Evolutionary conservation across 2,888 invertebrate species (phyloP), one percentile per base, ranked within the genome.

Genomic region (Ectropis crepuscularia): DNA sequence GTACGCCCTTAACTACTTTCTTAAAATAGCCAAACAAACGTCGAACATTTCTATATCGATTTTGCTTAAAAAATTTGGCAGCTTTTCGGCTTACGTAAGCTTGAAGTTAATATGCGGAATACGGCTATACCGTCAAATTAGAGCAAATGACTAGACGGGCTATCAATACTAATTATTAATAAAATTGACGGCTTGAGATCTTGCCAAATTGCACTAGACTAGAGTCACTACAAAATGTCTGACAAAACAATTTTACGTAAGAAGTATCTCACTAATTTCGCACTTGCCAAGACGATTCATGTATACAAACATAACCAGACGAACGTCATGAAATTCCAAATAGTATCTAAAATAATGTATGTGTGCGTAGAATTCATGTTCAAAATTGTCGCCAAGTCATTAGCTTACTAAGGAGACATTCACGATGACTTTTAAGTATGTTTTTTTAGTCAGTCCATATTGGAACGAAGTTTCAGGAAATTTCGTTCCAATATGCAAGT

Each of bases 131-230:
- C 47, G 47, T 55, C 46, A 48, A 55, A 47, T 46, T 16, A 47
- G 39, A 47, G 7, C 39, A n/a, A 47, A 9, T 28, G 28, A 16
- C 41, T 28, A 16, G 41, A 36, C n/a, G 42, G 16, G 16, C 16
- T n/a, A 42, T 46, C 47, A 41, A 42, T 28, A 41, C 16, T 41
- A 47, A 47, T 41, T 9, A 55, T 16, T 10, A 38, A 10, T 41
- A 10, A 38, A 47, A 55, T 54, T 46, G 55, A 55, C 55, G 46
- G 36, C 39, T 47, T 55, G 55, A 47, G 8, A 55, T 38, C 41
- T 38, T 47, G 55, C 47, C 38, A 46, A 46, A 55, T 46, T 47
- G n/a, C 39, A 39, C 39, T 11, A 39, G 54, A 39, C 43, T 38
- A 28, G 55, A 28, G 16, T 55, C 47, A 39, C 36, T 47, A 46